Conservation (phyloP, 2,113 vertebrate species). For the Cryptoleucopteryx plumbea region DNA sequence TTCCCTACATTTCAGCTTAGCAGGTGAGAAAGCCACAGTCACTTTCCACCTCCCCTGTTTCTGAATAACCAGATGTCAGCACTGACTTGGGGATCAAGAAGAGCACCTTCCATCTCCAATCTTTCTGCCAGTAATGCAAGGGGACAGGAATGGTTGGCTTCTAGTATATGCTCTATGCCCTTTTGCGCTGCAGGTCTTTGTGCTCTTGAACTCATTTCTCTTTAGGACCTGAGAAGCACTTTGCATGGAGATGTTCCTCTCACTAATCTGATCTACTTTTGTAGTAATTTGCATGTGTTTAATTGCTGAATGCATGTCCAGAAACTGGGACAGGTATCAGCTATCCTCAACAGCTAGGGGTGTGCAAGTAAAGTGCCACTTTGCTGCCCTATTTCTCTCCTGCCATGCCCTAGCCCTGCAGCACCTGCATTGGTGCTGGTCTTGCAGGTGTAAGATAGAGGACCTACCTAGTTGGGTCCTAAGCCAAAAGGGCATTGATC, state of each 20-base stretch:
- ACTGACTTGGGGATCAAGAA: neutral
- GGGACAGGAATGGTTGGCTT: neutral
- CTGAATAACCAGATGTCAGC: neutral
- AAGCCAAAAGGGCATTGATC: neutral
- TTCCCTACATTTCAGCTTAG: neutral
- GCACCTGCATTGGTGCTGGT: neutral
- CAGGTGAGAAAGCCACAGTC: neutral
- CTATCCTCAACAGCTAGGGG: neutral
- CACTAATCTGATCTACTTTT: conserved; percentile 54
- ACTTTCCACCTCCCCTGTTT: neutral
- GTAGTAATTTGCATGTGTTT: conserved; percentile 48
- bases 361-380: neutral
- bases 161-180: neutral
- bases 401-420: neutral
- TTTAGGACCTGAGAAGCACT: neutral
- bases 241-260: neutral
- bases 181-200: neutral
- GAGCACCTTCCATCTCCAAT: neutral
- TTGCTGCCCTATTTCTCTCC: conserved; percentile 19
- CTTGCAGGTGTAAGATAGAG: neutral
- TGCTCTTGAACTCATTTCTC: conserved; percentile 40
- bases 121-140: neutral
- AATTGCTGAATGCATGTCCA: conserved; percentile 39
- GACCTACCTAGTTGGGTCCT: neutral
- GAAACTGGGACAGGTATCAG: conserved; percentile 38